Evolutionary conservation across 2,113 vertebrate genomes (phyloP), one percentile per base, ranked within the genome.

Genomic region (Periophthalmus modestus): DNA sequence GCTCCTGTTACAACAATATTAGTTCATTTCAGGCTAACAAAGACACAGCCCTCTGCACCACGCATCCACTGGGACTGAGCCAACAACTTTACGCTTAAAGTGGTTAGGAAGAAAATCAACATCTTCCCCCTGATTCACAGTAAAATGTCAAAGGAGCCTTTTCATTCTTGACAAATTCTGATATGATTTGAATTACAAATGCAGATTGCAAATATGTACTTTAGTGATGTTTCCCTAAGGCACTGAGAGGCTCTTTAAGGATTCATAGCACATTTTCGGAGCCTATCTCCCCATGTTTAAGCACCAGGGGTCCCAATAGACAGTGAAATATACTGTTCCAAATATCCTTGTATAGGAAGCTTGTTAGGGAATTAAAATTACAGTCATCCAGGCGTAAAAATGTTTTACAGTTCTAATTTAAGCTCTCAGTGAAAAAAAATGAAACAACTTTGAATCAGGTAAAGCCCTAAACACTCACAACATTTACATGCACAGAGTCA

Each of bases 111-210:
- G 68, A 69, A 79, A 82, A 84, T 66, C 61, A 70, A 67, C 71
- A 83, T 63, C 77, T 81, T 63, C 28, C 48, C 54, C 67, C 61
- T 73, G 43, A 77, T 83, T 80, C 75, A 75, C 73, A 28, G 47
- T 43, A 71, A 77, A 71, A 47, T 34, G 43, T 74, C 54, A 66
- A 77, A 23, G 11, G 48, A 65, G 61, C 65, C 78, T 79, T 87
- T 83, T 81, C 33, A 72, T 83, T 85, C 69, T 72, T 15, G 47
- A 57, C 71, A 57, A 80, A 78, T 87, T 81, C 76, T 59, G 71
- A 84, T 74, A 84, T 85, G 69, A 86, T 87, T 87, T 92, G 74
- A 89, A 87, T 87, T 87, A 89, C 80, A 89, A 85, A 89, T 87
- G 57, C 71, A 82, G 66, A 81, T 67, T 83, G 79, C 71, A 85